Base-by-base conservation (phyloP, 2,113 vertebrate genomes). In the Sisor rabdophorus region DNA sequence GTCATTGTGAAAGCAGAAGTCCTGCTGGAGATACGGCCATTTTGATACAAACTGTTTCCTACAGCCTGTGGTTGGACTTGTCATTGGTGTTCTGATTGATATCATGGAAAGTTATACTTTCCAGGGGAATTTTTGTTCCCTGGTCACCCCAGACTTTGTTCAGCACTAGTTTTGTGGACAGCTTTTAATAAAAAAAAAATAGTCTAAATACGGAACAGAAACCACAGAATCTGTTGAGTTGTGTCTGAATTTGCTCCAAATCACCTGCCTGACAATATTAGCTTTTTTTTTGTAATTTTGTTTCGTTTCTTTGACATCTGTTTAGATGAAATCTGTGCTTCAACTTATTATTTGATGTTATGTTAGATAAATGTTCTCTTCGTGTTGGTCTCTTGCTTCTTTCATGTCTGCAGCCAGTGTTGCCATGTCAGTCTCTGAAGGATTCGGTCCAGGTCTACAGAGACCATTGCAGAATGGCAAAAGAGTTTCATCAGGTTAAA, bases 391-490 rank as follows among this genome's bases (percentile, higher is more conserved):
- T 59, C 54, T 9, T 76, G 47, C 75, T 47, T n/a, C 32, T 20
- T 75, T 73, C 28, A 30, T 40, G 71, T 55, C 48, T 48, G 83
- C 90, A 99, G 97, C 97, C 97, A 0, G 92, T 98, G 85, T 93
- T 94, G 11, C 96, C 97, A 54, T 94, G 94, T 80, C 92, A 92
- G 75, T 93, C 95, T 81, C 92, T 95, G 70, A 90, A 86, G 80
- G 97, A 99, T 89, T 98, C 96, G 63, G 95, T 96, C 81, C 93
- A 96, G 81, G 94, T 99, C 71, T 96, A 95, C 90, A 94, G 90
- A 86, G 94, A 98, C 71, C 97, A 98, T 89, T 98, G 96, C 91
- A 95, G 93, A 88, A 96, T 98, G 91, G 96, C 96, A 13, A 93
- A 94, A 84, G 96, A 99, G 68, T 98, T 96, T 83, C 93, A 95